Conservation (phyloP, 2,888 invertebrate species). For the Drosophila kuntzei region DNA sequence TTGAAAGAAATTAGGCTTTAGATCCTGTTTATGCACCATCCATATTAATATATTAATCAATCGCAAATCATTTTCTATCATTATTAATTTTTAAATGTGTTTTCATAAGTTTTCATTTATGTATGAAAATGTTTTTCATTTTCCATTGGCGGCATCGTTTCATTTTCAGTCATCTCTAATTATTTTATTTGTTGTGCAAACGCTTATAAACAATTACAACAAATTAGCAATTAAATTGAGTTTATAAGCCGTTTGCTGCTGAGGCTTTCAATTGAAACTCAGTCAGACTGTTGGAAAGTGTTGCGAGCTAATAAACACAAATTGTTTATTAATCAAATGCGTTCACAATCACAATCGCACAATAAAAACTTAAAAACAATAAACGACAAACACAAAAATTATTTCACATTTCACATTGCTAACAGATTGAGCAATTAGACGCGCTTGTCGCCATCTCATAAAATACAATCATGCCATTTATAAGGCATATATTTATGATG, state of each 20-base stretch:
- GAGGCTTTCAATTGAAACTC: conserved; percentile 45
- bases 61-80: background rate
- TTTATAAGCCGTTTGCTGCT: conserved; percentile 36
- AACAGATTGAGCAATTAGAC: conserved; percentile 68
- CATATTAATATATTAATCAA: background rate
- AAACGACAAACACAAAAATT: conserved; percentile 21
- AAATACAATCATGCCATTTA: conserved; percentile 69
- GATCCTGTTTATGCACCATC: no score
- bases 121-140: conserved; percentile 29
- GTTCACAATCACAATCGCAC: conserved; percentile 50
- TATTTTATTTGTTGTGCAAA: conserved; percentile 43
- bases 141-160: conserved; percentile 23
- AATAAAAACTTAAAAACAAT: conserved; percentile 51
- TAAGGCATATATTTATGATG: conserved; percentile 45
- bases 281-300: conserved; percentile 57
- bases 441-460: conserved; percentile 54
- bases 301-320: conserved; percentile 71
- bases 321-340: conserved; percentile 73
- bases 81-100: background rate
- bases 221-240: conserved; percentile 65
- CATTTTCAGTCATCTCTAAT: conserved; percentile 23
- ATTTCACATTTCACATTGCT: conserved; percentile 37
- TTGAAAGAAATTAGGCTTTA: no score
- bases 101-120: conserved; percentile 10
- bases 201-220: conserved; percentile 65